Evolutionary conservation across 2,797 vertebrate species (phyloP).

Genomic region (Myripristis murdjan): DNA sequence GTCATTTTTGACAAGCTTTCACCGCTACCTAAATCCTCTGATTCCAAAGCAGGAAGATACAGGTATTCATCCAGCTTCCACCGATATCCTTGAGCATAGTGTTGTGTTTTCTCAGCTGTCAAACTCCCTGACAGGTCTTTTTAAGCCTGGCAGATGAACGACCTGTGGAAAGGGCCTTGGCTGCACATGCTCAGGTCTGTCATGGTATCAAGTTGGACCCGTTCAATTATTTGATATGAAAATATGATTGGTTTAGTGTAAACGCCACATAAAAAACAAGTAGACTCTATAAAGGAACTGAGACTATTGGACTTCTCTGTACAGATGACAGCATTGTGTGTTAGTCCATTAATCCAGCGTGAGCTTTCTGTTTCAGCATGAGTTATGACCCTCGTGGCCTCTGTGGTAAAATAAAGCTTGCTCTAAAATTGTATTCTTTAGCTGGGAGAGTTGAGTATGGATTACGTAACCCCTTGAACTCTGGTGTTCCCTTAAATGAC

Average conservation of each 20-base stretch:
- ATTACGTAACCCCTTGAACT: too few species aligned
- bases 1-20: constrained; percentile 77
- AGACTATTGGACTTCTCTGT: not conserved
- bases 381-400: too few species aligned
- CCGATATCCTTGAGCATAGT: constrained; percentile 57
- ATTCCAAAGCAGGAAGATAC: constrained; percentile 76
- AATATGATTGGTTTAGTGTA: constrained; percentile 47
- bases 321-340: not conserved
- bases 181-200: constrained; percentile 54
- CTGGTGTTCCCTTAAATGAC: too few species aligned
- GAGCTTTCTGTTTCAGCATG: not conserved
- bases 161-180: constrained; percentile 57
- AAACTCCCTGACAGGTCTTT: constrained; percentile 68
- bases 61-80: constrained; percentile 70
- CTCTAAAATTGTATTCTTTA: not conserved
- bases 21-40: constrained; percentile 76
- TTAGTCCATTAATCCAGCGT: not conserved
- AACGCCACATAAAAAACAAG: constrained; percentile 20
- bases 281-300: not conserved
- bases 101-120: constrained; percentile 76
- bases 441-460: not conserved
- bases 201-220: constrained; percentile 34
- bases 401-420: too few species aligned
- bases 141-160: constrained; percentile 56
- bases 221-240: constrained; percentile 30